Percentiles rank a stretch among this genome's conserved stretches.
Evolutionary conservation across 2,888 invertebrate genomes (phyloP).

Genomic region (Brenthis hecate): DNA sequence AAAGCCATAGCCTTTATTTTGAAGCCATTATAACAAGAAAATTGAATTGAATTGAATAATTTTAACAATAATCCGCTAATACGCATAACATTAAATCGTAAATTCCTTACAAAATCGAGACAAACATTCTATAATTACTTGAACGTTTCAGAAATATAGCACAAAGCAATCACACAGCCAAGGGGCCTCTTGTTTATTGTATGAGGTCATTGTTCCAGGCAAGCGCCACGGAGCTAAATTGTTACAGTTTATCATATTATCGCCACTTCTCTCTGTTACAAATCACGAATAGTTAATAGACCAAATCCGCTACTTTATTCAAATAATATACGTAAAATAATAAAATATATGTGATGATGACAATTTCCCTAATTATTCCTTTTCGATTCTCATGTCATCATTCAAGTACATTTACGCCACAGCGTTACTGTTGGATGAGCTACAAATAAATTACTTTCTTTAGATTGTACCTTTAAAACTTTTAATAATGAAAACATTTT

Average conservation of each 20-base stretch:
- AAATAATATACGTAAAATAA: neutral
- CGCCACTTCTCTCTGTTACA: conserved; percentile 30
- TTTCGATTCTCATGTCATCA: no score
- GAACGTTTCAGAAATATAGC: conserved; percentile 52
- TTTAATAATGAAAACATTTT: no score
- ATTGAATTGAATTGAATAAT: no score
- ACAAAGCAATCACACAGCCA: conserved; percentile 35
- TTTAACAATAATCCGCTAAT: no score
- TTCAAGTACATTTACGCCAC: no score
- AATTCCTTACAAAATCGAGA: neutral
- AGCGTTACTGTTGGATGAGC: no score
- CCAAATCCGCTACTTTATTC: conserved; percentile 17
- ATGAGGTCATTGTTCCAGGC: conserved; percentile 72
- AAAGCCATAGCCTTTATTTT: neutral
- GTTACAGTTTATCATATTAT: conserved; percentile 52
- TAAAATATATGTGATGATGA: neutral
- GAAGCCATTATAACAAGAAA: no score
- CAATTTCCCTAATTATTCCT: no score
- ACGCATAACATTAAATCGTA: neutral
- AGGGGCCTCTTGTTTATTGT: conserved; percentile 62
- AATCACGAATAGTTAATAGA: conserved; percentile 24
- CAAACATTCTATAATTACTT: conserved; percentile 19
- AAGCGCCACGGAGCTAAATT: conserved; percentile 60
- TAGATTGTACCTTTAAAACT: no score
- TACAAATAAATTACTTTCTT: no score